Evolutionary conservation across 2,797 vertebrate species (phyloP).

Genomic region (Pipistrellus pipistrellus): DNA sequence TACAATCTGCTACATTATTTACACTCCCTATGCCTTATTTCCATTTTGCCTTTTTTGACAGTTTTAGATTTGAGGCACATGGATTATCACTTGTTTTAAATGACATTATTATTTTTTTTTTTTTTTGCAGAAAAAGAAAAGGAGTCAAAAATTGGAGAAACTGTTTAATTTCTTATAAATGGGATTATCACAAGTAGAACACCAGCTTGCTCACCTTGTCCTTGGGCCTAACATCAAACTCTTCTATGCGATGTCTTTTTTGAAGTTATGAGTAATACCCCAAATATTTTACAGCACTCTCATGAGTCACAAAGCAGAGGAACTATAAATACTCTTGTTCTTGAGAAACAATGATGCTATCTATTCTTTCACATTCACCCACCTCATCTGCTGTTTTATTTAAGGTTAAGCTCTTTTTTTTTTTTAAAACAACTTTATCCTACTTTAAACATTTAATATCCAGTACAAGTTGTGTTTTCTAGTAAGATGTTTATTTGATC

Average conservation of each 20-base stretch:
- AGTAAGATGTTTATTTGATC: constrained; percentile 83
- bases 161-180: neutral
- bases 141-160: constrained; percentile 24
- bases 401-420: constrained; percentile 62
- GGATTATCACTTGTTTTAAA: constrained; percentile 50
- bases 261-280: constrained; percentile 77
- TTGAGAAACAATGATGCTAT: constrained; percentile 76
- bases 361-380: constrained; percentile 54
- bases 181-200: constrained; percentile 39
- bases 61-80: constrained; percentile 38
- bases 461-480: constrained; percentile 79
- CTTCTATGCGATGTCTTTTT: constrained; percentile 55
- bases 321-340: constrained; percentile 81
- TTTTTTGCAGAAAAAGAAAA: constrained; percentile 58
- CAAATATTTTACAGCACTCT: constrained; percentile 76
- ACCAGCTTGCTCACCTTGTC: constrained; percentile 43
- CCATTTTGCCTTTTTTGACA: neutral
- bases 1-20: neutral
- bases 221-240: constrained; percentile 37
- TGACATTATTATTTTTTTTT: neutral
- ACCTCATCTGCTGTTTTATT: constrained; percentile 68
- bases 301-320: constrained; percentile 74
- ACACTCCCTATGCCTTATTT: neutral
- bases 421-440: constrained; percentile 59
- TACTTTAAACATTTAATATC: constrained; percentile 73